Conservation (phyloP, 2,888 invertebrate species). For the Lepidochrysops patricia region DNA sequence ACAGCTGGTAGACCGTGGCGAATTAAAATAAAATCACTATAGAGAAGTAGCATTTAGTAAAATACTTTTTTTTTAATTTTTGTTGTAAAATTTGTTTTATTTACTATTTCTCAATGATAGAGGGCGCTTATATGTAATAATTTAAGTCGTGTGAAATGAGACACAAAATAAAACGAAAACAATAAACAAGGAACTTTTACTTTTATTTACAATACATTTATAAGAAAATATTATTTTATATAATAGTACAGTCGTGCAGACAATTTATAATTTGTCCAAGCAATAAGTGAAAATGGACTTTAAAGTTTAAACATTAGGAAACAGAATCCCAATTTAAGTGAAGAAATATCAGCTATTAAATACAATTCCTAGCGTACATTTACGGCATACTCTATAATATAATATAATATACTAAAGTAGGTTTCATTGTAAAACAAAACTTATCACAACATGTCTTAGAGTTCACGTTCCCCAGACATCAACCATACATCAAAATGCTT, state of each 20-base stretch:
- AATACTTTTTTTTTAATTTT: no score
- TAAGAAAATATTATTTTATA: slow-evolving; percentile 58
- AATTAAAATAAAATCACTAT: no score
- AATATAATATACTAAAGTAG: neutral
- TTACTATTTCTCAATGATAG: no score
- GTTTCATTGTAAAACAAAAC: neutral
- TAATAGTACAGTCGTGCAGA: slow-evolving; percentile 35
- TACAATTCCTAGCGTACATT: slow-evolving; percentile 2
- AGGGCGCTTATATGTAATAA: neutral
- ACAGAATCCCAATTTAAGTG: neutral
- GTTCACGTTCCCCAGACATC: neutral
- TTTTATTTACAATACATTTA: slow-evolving; percentile 70
- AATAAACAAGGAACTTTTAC: slow-evolving; percentile 72
- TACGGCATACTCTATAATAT: slow-evolving; percentile 1
- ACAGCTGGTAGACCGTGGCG: no score
- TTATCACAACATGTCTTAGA: slow-evolving; percentile 6
- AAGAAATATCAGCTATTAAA: neutral
- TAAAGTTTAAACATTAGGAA: neutral
- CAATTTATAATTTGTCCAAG: slow-evolving; percentile 16
- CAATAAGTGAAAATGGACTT: slow-evolving; percentile 7
- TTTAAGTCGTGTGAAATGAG: no score
- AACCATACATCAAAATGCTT: neutral
- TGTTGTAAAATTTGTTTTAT: no score
- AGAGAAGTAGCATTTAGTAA: no score
- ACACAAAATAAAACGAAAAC: slow-evolving; percentile 21